Evolutionary conservation across 2,113 vertebrate species (phyloP).

Genomic region (Thunnus thynnus): DNA sequence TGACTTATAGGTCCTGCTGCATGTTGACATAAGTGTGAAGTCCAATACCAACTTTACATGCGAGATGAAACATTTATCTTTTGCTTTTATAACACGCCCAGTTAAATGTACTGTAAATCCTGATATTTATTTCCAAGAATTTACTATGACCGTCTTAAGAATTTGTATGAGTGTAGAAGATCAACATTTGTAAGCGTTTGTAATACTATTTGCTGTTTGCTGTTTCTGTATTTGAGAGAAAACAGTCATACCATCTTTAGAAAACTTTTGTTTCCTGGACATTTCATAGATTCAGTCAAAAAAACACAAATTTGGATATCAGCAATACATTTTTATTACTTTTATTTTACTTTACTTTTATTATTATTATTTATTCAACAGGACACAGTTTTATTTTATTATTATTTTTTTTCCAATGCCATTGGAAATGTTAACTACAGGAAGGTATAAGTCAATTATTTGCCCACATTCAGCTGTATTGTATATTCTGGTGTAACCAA

Average conservation of each 20-base stretch:
- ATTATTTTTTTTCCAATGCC: background rate
- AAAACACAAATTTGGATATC: background rate
- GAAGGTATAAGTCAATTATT: slow-evolving; percentile 20
- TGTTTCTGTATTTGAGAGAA: background rate
- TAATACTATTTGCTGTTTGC: background rate
- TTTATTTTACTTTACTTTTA: background rate
- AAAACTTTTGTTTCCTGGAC: too few relatives aligned
- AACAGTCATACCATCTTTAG: background rate
- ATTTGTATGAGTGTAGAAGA: background rate
- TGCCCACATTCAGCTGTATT: slow-evolving; percentile 15
- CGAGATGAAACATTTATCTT: slow-evolving; percentile 8
- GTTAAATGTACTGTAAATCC: background rate
- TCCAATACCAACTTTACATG: slow-evolving; percentile 18
- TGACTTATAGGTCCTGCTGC: slow-evolving; percentile 30
- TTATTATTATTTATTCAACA: background rate
- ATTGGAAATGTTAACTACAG: background rate
- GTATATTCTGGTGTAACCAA: slow-evolving; percentile 65
- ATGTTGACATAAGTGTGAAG: slow-evolving; percentile 60
- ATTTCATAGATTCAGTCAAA: too few relatives aligned
- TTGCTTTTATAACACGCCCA: slow-evolving; percentile 13
- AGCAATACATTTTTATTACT: too few relatives aligned
- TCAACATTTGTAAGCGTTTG: background rate
- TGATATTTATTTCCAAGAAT: background rate
- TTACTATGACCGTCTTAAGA: background rate
- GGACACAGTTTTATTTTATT: too few relatives aligned